Percentiles rank a stretch among this genome's conserved stretches.
phyloP scores from a whole-genome alignment of 2,113 vertebrate genomes.

The Mesitornis unicolor region DNA sequence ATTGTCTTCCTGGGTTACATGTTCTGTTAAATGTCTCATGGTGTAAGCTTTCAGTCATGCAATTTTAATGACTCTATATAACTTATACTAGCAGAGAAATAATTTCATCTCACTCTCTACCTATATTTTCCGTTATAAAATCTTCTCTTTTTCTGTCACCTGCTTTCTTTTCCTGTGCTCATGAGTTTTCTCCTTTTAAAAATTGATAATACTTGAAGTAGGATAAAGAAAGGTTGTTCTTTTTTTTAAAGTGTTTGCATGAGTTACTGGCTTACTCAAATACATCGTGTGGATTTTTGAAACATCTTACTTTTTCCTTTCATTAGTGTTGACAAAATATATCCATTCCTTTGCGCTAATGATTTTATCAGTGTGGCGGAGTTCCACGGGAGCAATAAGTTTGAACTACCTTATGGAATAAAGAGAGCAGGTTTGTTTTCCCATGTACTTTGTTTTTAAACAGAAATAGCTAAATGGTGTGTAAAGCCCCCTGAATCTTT shows the following conservation, averaged over 20 bases:
- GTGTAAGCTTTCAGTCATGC: neutral
- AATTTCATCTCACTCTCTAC: neutral
- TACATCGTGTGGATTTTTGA: neutral
- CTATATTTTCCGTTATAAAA: neutral
- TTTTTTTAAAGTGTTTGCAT: neutral
- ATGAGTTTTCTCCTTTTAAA: neutral
- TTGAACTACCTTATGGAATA: conserved; percentile 74
- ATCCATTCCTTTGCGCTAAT: conserved; percentile 71
- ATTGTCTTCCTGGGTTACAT: neutral
- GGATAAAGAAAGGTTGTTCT: neutral
- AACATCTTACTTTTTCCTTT: neutral
- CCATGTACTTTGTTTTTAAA: neutral
- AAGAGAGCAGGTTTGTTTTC: conserved; percentile 71
- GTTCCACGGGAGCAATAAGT: conserved; percentile 47
- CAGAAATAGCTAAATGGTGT: neutral
- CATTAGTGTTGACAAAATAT: conserved; percentile 61
- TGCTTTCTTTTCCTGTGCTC: neutral
- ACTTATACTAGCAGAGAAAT: neutral
- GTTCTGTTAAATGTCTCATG: neutral
- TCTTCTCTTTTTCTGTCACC: neutral
- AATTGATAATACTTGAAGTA: neutral
- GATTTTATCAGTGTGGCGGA: conserved; percentile 65
- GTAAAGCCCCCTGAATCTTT: neutral
- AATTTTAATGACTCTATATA: neutral
- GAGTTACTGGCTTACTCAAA: neutral